Evolutionary conservation across 2,113 vertebrate species (phyloP).

Genomic region (Glareola pratincola): DNA sequence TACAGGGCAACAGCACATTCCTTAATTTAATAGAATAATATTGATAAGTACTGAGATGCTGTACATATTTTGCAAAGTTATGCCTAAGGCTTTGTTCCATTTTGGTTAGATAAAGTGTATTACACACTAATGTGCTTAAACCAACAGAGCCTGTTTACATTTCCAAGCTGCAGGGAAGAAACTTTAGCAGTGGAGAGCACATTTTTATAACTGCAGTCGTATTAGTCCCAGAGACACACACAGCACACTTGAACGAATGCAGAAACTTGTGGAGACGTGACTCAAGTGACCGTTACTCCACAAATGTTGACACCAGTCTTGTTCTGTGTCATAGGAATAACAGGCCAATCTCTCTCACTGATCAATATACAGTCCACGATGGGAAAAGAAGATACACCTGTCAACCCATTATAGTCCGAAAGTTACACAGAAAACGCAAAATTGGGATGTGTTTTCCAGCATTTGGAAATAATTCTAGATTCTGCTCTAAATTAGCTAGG

Average conservation of each 20-base stretch:
- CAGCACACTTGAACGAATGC: background rate
- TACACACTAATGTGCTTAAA: background rate
- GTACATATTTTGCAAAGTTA: background rate
- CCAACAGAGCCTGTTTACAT: background rate
- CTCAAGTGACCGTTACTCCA: fast-evolving
- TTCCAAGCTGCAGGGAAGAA: background rate
- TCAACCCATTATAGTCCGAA: background rate
- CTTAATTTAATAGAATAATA: conserved; percentile 9
- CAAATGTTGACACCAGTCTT: background rate
- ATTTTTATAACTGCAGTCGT: background rate
- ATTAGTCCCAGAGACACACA: background rate
- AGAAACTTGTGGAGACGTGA: background rate
- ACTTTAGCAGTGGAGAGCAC: background rate
- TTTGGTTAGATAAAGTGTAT: background rate
- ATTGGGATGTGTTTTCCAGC: background rate
- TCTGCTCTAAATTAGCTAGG: background rate
- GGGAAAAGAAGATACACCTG: background rate
- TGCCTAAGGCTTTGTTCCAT: conserved; percentile 7
- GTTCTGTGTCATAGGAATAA: background rate
- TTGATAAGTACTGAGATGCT: background rate
- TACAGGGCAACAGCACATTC: background rate
- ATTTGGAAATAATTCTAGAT: background rate
- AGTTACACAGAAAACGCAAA: background rate
- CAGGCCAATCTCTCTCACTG: background rate
- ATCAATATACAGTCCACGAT: background rate